These are phyloP conservation scores for Plotosus lineatus DNA, from an alignment of 2,113 vertebrate genomes.

Conservation along the genomic window DNA sequence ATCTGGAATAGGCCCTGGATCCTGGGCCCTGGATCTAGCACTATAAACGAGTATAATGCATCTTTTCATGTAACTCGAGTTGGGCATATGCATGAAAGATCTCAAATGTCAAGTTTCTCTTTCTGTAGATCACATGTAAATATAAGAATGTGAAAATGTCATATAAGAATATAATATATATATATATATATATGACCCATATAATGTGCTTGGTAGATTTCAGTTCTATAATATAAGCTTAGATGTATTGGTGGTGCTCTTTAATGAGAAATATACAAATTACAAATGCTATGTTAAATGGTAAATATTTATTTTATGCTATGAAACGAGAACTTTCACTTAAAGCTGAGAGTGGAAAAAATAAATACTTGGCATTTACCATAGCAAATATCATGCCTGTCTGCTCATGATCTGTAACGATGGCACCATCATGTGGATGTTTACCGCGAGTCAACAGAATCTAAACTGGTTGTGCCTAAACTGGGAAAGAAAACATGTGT, in stretches of 20 bases:
- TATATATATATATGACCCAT: background rate
- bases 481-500: background rate
- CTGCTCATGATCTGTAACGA: slow-evolving; percentile 61
- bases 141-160: background rate
- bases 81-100: background rate
- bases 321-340: background rate
- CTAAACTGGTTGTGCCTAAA: background rate
- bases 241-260: slow-evolving; percentile 5
- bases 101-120: background rate
- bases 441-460: slow-evolving; percentile 7
- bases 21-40: background rate
- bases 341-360: background rate
- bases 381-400: slow-evolving; percentile 13
- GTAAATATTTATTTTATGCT: no score
- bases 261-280: slow-evolving; percentile 18
- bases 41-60: background rate
- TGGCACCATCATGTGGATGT: slow-evolving; percentile 72
- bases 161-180: background rate
- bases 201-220: background rate
- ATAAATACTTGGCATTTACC: slow-evolving; percentile 5
- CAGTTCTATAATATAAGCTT: background rate
- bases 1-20: background rate
- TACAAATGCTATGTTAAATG: no score
- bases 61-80: background rate
- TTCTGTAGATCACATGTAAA: background rate